Percentiles rank a stretch among this genome's conserved stretches.
Conservation (phyloP, 2,797 vertebrate species). For the Chiloscyllium punctatum region DNA sequence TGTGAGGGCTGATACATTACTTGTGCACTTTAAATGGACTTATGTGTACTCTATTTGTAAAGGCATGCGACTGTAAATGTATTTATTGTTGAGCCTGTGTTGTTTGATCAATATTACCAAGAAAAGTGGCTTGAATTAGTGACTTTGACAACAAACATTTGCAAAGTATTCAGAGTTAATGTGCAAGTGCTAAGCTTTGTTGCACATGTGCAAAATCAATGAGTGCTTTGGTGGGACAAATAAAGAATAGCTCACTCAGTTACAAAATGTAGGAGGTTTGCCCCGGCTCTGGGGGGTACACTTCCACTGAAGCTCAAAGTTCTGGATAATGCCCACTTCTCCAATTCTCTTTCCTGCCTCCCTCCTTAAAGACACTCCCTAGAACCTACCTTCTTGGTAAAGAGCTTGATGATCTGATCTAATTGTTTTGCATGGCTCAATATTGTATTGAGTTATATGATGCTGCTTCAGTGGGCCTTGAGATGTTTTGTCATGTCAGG, state of each 20-base stretch:
- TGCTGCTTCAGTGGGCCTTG: no score
- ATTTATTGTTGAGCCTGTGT: background rate
- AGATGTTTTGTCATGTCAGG: no score
- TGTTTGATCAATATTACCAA: constrained; percentile 25
- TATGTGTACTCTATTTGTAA: background rate
- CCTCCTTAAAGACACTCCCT: no score
- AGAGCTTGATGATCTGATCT: no score
- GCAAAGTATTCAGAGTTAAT: background rate
- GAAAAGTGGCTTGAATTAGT: background rate
- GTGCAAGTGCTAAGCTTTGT: background rate
- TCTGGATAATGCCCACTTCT: no score
- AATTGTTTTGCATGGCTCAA: no score
- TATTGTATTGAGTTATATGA: no score
- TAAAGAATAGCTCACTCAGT: background rate
- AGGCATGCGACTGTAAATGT: background rate
- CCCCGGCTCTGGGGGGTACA: background rate
- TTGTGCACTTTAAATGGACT: background rate
- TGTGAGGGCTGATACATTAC: background rate
- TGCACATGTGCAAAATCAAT: background rate
- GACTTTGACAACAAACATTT: constrained; percentile 26
- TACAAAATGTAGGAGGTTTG: background rate
- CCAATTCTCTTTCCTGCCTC: no score
- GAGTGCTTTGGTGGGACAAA: background rate
- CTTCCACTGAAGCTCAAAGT: background rate
- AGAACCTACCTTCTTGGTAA: no score